phyloP scores from a whole-genome alignment of 2,113 vertebrate genomes.

The Mystacornis crossleyi region DNA sequence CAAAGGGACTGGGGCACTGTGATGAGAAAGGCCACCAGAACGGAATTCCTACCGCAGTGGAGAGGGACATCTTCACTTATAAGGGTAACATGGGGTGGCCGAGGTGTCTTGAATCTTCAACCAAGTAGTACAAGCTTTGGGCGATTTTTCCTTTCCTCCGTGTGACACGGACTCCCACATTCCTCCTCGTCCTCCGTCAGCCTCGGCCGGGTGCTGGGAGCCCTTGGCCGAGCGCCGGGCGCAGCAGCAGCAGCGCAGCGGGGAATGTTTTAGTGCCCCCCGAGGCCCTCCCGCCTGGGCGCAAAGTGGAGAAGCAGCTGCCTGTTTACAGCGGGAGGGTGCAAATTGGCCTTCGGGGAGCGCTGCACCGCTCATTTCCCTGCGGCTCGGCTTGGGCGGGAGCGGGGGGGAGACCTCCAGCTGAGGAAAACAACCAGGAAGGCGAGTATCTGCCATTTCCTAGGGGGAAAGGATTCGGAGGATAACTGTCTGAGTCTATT shows the following conservation, averaged over 20 bases:
- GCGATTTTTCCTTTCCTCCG: not conserved
- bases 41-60: rapidly evolving
- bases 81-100: not conserved
- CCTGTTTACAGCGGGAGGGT: constrained; percentile 17
- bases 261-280: not conserved
- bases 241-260: not conserved
- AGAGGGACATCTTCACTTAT: not conserved
- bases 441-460: constrained; percentile 43
- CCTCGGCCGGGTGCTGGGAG: not conserved
- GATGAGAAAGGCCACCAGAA: not conserved
- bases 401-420: not conserved
- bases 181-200: not conserved
- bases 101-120: not conserved
- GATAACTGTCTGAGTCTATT: constrained; percentile 54
- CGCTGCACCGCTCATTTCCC: not conserved
- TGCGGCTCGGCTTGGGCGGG: not conserved
- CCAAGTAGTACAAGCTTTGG: not conserved
- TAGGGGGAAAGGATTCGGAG: constrained; percentile 37
- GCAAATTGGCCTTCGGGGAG: constrained; percentile 33
- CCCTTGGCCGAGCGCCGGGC: not conserved
- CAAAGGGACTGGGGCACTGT: too few relatives aligned
- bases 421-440: constrained; percentile 31
- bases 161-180: not conserved
- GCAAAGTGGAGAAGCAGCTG: not conserved
- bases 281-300: not conserved